Evolutionary conservation across 2,888 invertebrate species (phyloP), one percentile per base, ranked within the genome.

Genomic region (Melanophora roralis): DNA sequence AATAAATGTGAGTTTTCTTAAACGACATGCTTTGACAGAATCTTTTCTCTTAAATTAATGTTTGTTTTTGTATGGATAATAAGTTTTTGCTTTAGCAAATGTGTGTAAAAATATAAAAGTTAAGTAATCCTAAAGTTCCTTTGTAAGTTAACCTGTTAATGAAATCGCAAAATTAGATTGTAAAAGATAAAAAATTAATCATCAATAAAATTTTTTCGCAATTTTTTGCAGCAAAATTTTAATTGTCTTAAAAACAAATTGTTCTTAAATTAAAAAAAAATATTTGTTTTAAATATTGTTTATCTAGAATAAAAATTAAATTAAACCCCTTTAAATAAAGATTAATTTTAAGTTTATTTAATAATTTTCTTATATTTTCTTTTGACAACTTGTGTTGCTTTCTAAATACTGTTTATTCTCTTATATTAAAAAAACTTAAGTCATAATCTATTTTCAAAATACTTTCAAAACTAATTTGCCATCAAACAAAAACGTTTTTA

Each of bases 391-490:
- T n/a, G n/a, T n/a, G n/a, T n/a, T n/a, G n/a, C n/a, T n/a, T n/a
- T n/a, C n/a, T n/a, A n/a, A n/a, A n/a, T n/a, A 14, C 49, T 49
- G 21, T 49, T 27, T 21, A 19, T 11, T 1, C 21, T 49, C n/a
- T 21, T 47, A n/a, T 21, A n/a, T 47, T 36, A 0, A 14, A 1
- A n/a, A 14, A 53, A 36, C 11, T 36, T 23, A 32, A 23, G 12
- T 34, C 47, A 57, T 27, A 43, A 57, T 27, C n/a, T 27, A 51
- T 47, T 21, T 59, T 64, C n/a, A n/a, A 71, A 67, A 71, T 23
- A 75, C 80, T 81, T 79, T 81, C 57, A 76, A 83, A 83, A 83
- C 79, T 82, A 83, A 84, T 84, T 83, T 83, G 77, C 76, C 79
- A 76, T 51, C 34, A 21, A 23, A 47, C 9, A 51, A 51, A 32